Evolutionary conservation across 2,888 invertebrate genomes (phyloP).

Genomic region (Cephus spinipes): DNA sequence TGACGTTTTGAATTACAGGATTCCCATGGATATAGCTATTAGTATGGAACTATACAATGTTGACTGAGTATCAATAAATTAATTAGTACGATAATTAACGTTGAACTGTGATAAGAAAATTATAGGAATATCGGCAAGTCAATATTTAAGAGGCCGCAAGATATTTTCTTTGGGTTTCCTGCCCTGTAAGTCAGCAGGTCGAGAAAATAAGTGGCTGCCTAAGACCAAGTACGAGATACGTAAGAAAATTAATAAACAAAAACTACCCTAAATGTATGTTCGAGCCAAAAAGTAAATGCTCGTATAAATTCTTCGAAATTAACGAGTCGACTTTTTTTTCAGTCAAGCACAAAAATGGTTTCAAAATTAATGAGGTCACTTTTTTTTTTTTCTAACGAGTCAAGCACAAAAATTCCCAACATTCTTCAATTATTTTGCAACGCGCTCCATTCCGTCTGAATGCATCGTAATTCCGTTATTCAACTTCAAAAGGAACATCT

Average conservation of each 20-base stretch:
- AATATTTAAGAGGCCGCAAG: neutral
- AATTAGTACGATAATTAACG: neutral
- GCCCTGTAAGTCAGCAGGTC: neutral
- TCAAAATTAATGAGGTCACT: neutral
- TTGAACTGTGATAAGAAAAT: neutral
- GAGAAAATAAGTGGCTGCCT: neutral
- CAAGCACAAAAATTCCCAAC: neutral
- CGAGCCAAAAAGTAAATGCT: neutral
- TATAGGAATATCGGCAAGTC: neutral
- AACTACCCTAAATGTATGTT: neutral
- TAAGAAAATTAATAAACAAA: neutral
- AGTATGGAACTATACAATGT: no score
- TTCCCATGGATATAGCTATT: neutral
- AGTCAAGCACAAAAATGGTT: neutral
- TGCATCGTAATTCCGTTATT: neutral
- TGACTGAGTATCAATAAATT: neutral
- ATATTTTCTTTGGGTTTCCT: neutral
- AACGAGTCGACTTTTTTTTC: neutral
- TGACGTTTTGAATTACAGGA: neutral
- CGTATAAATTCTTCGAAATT: neutral
- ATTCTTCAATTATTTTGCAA: neutral
- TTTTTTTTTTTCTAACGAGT: neutral
- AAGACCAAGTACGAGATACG: neutral
- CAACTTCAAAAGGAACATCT: neutral
- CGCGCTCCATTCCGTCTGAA: neutral